phyloP scores from a whole-genome alignment of 2,113 vertebrate species.

The Rhinichthys klamathensis region DNA sequence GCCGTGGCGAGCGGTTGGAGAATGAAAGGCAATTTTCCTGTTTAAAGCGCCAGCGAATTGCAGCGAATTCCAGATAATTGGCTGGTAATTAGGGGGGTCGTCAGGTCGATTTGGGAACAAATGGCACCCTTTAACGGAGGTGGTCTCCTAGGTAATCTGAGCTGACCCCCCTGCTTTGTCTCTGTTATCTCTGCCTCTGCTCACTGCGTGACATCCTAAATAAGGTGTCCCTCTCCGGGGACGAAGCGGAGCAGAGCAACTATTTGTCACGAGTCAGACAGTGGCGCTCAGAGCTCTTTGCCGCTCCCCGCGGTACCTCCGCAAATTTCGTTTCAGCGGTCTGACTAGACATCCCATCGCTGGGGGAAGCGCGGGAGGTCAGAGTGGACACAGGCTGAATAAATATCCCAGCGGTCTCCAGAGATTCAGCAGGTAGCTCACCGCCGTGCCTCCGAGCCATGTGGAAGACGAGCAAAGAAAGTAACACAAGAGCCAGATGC shows the following conservation, averaged over 20 bases:
- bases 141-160: constrained; percentile 75
- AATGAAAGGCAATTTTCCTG: constrained; percentile 69
- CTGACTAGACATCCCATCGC: constrained; percentile 28
- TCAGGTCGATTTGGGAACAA: constrained; percentile 86
- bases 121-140: constrained; percentile 85
- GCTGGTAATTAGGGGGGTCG: constrained; percentile 89
- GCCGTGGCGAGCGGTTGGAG: constrained; percentile 18
- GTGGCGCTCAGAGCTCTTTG: constrained; percentile 43
- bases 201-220: constrained; percentile 67
- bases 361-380: constrained; percentile 23
- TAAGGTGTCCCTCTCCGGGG: constrained; percentile 61
- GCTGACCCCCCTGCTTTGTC: constrained; percentile 71
- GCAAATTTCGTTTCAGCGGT: constrained; percentile 29
- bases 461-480: constrained; percentile 21
- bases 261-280: constrained; percentile 60
- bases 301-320: constrained; percentile 27
- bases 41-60: constrained; percentile 70
- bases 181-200: constrained; percentile 64
- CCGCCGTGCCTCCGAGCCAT: neutral
- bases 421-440: constrained; percentile 22
- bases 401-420: constrained; percentile 37
- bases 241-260: constrained; percentile 41
- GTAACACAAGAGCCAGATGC: constrained; percentile 32
- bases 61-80: constrained; percentile 85
- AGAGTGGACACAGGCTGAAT: constrained; percentile 38